phyloP scores from a whole-genome alignment of 2,888 invertebrate species.

The Acanthosepion esculentum region DNA sequence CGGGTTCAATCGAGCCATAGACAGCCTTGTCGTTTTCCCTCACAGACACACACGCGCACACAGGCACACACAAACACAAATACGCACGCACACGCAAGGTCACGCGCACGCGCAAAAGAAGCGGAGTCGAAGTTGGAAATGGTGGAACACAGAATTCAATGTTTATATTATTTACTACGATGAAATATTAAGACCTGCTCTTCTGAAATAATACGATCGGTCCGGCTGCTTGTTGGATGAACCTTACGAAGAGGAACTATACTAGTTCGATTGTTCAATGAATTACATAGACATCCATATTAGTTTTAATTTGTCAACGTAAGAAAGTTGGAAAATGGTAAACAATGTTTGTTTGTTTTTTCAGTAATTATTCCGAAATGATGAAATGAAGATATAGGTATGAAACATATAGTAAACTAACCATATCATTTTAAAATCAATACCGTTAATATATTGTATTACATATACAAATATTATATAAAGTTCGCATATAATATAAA shows the following conservation, averaged over 20 bases:
- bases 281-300: background rate
- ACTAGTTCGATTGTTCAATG: background rate
- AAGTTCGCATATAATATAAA: background rate
- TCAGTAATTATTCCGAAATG: background rate
- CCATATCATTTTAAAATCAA: background rate
- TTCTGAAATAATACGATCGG: background rate
- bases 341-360: background rate
- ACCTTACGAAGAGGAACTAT: background rate
- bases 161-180: background rate
- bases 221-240: background rate
- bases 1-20: background rate
- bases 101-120: background rate
- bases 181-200: background rate
- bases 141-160: conserved; percentile 11
- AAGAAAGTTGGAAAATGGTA: background rate
- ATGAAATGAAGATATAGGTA: background rate
- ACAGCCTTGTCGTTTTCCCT: background rate
- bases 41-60: background rate
- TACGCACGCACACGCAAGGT: background rate
- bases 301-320: background rate
- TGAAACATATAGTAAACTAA: background rate
- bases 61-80: background rate
- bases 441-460: background rate
- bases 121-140: background rate
- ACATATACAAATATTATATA: background rate